Base-by-base conservation (phyloP, 2,888 invertebrate species). In the Uloborus plumipes region DNA sequence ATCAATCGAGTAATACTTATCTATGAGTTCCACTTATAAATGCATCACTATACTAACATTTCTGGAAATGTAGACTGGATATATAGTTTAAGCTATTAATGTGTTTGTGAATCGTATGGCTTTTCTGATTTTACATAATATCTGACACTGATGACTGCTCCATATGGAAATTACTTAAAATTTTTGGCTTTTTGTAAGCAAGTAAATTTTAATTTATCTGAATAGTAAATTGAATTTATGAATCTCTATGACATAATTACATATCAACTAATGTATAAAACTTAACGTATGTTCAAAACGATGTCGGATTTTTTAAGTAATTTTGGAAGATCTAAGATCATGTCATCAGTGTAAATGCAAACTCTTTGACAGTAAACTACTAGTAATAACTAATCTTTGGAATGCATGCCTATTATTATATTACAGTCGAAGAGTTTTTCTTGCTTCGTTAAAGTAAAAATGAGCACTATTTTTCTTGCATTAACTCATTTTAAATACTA, bases 401-500 rank as follows among this genome's bases (percentile, higher is more conserved):
- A 26, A 58, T 20, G 9, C 26, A 26, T 7, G 20, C 20, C 4
- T 58, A 58, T 58, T 11, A 11, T 11, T 58, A 58, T 58, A 39
- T 39, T 11, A 11, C 39, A 39, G 39, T 39, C 39, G 9, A 39
- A 39, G 39, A 39, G 51, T 51, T 62, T 51, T 69, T 69, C 53
- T 67, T 59, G 39, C 53, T 61, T 67, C 58, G 26, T 53, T 55
- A 69, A 55, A 77, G 39, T 31, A 67, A 80, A 80, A 73, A 74
- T 80, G 80, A 80, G 80, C 80, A 80, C 79, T 65, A 62, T 55
- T 71, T 64, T 74, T 74, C 69, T 67, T 79, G 26, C 31, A 50
- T 67, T 47, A 22, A 53, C 58, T 58, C 49, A 55, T 18, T 39
- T 62, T 15, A 15, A 62, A 55, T 15, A 65, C 58, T 70, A 70